Conservation (phyloP, 2,797 vertebrate genomes). For the Fringilla coelebs region DNA sequence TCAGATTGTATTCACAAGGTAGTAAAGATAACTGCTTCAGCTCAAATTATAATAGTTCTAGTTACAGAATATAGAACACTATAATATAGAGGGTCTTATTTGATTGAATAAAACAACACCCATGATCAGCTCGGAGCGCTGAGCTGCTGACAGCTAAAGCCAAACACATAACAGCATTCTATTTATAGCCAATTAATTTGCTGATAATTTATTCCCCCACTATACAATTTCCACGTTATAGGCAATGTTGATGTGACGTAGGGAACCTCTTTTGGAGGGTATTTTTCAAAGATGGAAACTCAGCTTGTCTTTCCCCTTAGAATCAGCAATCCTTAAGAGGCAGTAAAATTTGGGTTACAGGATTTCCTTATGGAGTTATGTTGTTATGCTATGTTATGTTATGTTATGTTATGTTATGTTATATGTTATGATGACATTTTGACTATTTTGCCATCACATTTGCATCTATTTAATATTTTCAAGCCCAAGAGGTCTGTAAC, state of each 20-base stretch:
- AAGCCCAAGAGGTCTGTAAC: background rate
- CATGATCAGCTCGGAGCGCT: constrained; percentile 34
- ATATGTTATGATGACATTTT: background rate
- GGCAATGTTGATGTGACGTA: background rate
- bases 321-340: background rate
- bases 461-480: background rate
- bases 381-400: background rate
- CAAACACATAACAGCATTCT: constrained; percentile 43
- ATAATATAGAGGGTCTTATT: constrained; percentile 10
- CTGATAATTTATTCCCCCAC: constrained; percentile 57
- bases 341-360: background rate
- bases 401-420: no score
- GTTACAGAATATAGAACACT: constrained; percentile 28
- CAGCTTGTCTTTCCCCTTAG: background rate
- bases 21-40: constrained; percentile 67
- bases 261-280: background rate
- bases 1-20: constrained; percentile 55
- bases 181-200: constrained; percentile 64
- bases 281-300: background rate
- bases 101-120: constrained; percentile 40
- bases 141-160: constrained; percentile 51
- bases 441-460: background rate
- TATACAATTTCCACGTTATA: background rate
- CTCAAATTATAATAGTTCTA: constrained; percentile 51
- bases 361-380: background rate